Conservation (phyloP, 2,113 vertebrate species). For the Rhagologus leucostigma region DNA sequence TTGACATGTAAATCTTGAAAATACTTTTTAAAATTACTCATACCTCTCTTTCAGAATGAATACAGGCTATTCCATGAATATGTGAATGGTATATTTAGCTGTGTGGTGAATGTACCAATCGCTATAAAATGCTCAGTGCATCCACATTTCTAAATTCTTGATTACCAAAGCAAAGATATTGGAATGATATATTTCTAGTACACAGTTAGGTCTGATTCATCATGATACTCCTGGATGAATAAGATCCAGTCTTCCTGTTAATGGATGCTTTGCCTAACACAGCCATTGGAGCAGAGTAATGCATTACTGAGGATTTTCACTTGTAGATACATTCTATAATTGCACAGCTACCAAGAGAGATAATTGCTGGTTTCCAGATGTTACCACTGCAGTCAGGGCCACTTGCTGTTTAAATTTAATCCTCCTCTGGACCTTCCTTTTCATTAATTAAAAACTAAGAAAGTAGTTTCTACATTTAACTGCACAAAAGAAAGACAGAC, state of each 20-base stretch:
- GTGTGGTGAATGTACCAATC: background rate
- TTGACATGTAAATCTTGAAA: background rate
- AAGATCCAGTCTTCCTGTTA: background rate
- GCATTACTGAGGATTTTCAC: background rate
- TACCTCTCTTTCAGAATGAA: background rate
- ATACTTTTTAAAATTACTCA: background rate
- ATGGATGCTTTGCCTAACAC: background rate
- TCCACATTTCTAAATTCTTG: background rate
- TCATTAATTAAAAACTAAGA: background rate
- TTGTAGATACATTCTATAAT: background rate
- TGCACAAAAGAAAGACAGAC: background rate
- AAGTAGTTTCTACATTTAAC: background rate
- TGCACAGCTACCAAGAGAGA: background rate
- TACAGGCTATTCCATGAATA: background rate
- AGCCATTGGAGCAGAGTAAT: background rate
- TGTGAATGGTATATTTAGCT: background rate
- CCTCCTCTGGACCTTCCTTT: background rate
- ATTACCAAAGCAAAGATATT: background rate
- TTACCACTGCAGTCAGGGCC: background rate
- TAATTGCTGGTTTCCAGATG: background rate
- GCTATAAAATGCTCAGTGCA: background rate
- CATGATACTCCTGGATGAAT: background rate
- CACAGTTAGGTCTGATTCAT: background rate
- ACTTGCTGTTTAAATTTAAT: slow-evolving; percentile 1
- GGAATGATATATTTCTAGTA: background rate